phyloP scores from a whole-genome alignment of 2,113 vertebrate species.

The Phyllostomus hastatus region DNA sequence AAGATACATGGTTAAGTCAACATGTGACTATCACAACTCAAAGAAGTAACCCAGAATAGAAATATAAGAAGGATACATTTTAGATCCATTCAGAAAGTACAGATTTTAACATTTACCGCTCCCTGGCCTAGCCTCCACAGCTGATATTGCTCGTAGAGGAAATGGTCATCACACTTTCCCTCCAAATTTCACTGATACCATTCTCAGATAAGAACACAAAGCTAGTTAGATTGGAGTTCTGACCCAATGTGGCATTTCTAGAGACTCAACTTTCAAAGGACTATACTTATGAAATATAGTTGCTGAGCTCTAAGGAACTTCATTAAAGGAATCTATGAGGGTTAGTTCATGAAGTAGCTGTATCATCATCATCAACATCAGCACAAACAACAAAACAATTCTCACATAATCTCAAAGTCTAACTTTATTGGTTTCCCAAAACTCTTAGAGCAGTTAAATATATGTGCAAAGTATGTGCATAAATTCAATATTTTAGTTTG shows the following conservation, averaged over 20 bases:
- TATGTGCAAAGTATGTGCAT: neutral
- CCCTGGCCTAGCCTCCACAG: neutral
- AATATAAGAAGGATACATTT: neutral
- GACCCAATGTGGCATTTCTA: neutral
- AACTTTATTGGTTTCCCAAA: neutral
- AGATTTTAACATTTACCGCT: neutral
- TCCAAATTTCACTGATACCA: neutral
- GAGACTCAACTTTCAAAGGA: neutral
- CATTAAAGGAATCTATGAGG: neutral
- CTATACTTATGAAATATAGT: neutral
- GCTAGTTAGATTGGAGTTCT: neutral
- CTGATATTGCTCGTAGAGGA: neutral
- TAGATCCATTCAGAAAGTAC: neutral
- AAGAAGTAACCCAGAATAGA: neutral
- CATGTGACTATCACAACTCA: neutral
- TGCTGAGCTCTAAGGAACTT: neutral
- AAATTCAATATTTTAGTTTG: slow-evolving; percentile 17
- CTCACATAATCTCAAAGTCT: neutral
- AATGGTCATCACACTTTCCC: neutral
- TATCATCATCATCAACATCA: neutral
- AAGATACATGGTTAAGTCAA: neutral
- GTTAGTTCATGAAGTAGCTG: neutral
- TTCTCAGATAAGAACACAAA: neutral
- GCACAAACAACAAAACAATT: neutral
- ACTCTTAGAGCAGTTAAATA: neutral